Conservation (phyloP, 2,888 invertebrate genomes). For the Parnassius smintheus region DNA sequence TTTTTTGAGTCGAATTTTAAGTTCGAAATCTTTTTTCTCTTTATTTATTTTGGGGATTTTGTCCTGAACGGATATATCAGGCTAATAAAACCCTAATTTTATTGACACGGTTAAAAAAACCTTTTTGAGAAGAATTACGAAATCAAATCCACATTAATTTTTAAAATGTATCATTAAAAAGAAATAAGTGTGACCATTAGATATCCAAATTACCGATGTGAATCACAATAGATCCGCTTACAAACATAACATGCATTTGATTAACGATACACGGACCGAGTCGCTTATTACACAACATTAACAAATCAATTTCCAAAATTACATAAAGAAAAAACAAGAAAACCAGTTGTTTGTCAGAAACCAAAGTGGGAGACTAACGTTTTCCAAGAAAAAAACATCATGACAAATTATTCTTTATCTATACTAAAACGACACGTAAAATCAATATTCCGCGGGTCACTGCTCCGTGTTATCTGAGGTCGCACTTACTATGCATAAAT, state of each 20-base stretch:
- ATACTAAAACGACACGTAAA: conserved; percentile 42
- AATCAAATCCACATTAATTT: too few species aligned
- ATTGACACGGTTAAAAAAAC: too few species aligned
- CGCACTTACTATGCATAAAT: conserved; percentile 62
- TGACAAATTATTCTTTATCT: conserved; percentile 46
- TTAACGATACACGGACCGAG: not conserved
- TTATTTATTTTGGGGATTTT: too few species aligned
- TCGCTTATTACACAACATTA: conserved; percentile 13
- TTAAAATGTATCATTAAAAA: not conserved
- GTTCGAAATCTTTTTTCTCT: too few species aligned
- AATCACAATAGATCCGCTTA: conserved; percentile 1
- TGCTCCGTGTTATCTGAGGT: conserved; percentile 48
- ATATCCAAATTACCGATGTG: conserved; percentile 1
- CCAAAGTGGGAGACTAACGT: conserved; percentile 19
- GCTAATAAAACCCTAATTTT: too few species aligned
- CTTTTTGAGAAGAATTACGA: too few species aligned
- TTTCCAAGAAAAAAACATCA: conserved; percentile 32
- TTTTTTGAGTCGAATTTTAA: too few species aligned
- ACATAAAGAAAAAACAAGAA: conserved; percentile 13
- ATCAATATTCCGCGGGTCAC: conserved; percentile 62
- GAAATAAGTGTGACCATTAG: not conserved
- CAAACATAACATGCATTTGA: conserved; percentile 1
- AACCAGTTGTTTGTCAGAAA: not conserved
- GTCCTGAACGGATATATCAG: too few species aligned
- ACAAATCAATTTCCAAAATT: conserved; percentile 15